These are phyloP conservation scores for Neodontobutis hainanensis DNA, from an alignment of 2,113 vertebrate species.

Conservation along the genomic window DNA sequence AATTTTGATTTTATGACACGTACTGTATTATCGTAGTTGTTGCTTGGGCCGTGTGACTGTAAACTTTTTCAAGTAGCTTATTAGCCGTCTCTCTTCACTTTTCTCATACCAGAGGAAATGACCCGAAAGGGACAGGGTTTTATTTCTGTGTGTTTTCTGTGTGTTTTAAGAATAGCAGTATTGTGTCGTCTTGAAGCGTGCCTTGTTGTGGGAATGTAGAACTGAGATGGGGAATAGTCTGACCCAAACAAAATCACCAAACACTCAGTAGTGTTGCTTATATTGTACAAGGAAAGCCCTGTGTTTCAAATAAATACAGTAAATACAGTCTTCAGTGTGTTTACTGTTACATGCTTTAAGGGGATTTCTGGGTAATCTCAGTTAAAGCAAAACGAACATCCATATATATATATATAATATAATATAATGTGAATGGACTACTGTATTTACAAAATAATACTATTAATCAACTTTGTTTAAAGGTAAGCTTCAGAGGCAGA, in stretches of 20 bases:
- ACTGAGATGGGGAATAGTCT: constrained; percentile 34
- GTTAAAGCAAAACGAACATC: too few relatives aligned
- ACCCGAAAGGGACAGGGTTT: constrained; percentile 54
- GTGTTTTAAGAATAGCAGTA: constrained; percentile 74
- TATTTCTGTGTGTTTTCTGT: constrained; percentile 64
- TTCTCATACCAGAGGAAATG: constrained; percentile 73
- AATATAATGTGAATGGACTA: too few relatives aligned
- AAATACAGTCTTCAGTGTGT: not conserved
- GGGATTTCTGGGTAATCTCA: too few relatives aligned
- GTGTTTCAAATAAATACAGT: not conserved
- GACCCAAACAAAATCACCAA: constrained; percentile 44
- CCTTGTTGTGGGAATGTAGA: constrained; percentile 71
- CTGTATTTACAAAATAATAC: not conserved
- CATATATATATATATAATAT: too few relatives aligned
- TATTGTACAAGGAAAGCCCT: not conserved
- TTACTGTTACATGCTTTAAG: not conserved
- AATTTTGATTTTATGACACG: not conserved
- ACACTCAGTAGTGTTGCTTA: not conserved
- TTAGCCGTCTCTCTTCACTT: constrained; percentile 30
- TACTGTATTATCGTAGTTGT: not conserved
- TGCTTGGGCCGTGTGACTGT: not conserved
- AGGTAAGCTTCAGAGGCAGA: not conserved
- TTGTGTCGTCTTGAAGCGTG: constrained; percentile 64
- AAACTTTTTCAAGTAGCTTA: constrained; percentile 27
- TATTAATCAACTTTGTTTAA: constrained; percentile 9